Evolutionary conservation across 1,140 invertebrate species (phyloP).

Genomic region (Gryllus bimaculatus): DNA sequence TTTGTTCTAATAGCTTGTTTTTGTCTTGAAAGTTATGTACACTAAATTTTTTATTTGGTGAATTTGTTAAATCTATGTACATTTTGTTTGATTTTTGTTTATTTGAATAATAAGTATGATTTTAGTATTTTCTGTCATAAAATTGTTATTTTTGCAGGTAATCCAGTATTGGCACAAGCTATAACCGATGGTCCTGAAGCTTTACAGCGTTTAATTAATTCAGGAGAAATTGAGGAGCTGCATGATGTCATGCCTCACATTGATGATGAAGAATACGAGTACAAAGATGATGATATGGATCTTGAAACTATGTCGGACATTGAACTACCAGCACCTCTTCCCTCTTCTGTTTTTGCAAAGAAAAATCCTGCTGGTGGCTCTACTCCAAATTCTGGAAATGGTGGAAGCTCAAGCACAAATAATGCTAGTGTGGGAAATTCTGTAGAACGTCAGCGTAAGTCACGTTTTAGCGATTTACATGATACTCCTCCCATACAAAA

Average conservation of each 20-base stretch:
- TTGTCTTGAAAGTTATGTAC: too few relatives aligned
- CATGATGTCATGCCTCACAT: constrained; percentile 58
- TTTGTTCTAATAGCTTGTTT: too few relatives aligned
- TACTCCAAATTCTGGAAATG: neutral
- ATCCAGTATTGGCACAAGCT: constrained; percentile 59
- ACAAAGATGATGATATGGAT: constrained; percentile 16
- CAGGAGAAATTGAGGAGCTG: constrained; percentile 67
- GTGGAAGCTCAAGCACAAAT: neutral
- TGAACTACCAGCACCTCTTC: constrained; percentile 15
- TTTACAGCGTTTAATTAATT: constrained; percentile 62
- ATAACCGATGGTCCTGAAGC: constrained; percentile 64
- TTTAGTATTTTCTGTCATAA: constrained; percentile 15
- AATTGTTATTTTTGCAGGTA: constrained; percentile 40
- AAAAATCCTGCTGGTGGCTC: neutral
- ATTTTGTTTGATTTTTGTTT: neutral
- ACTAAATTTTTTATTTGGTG: neutral
- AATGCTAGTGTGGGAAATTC: neutral
- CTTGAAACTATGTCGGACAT: constrained; percentile 16
- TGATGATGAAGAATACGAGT: constrained; percentile 34
- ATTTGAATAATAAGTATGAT: neutral
- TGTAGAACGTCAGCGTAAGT: constrained; percentile 6
- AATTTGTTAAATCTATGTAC: neutral
- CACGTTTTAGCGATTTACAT: constrained; percentile 12
- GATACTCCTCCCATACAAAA: neutral
- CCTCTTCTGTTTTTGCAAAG: constrained; percentile 9